Evolutionary conservation across 2,113 vertebrate species (phyloP), one percentile per base, ranked within the genome.

Genomic region (Corythaixoides concolor): DNA sequence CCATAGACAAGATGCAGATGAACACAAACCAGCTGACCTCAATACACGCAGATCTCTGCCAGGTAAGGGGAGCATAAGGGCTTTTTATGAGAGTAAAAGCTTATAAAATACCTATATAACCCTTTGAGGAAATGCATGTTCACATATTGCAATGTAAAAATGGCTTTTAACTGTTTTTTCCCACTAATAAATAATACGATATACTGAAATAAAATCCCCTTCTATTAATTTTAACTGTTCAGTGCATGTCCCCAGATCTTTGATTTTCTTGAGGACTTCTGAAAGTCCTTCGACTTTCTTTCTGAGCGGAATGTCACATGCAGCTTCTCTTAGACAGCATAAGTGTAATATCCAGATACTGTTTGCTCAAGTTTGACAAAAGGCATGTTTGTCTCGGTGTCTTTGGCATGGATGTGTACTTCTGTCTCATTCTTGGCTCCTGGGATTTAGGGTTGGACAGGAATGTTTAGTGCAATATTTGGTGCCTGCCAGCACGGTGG

Each of bases 1-100:
- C 99, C 98, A 99, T 99, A 98, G 99, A 99, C 98, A 99, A 99
- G 99, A 99, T 99, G 99, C 99, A 99, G 99, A 99, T 99, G 99
- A 99, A 99, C 98, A 99, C 99, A 98, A 99, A 99, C 98, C 99
- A 99, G 98, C 98, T 99, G 98, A 99, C 99, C 98, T 99, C 99
- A 98, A 98, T 99, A 98, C 99, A 99, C 0, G 99, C 99, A 90
- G 99, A 99, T 98, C 98, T 99, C 96, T 99, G 99, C 98, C 99
- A 99, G 99, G 99, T 99, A 97, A 98, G 98, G 45, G 35, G 8
- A 63, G 32, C 14, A 1, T 9, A 28, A 41, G 6, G 59, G 15
- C 32, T 85, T 85, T 32, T 77, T 67, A 6, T 60, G 33, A 43
- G 27, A 77, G 8, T 33, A 41, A 78, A 76, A 73, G 14, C 23